Evolutionary conservation across 2,888 invertebrate species (phyloP).

Genomic region (Rhamnusium bicolor): DNA sequence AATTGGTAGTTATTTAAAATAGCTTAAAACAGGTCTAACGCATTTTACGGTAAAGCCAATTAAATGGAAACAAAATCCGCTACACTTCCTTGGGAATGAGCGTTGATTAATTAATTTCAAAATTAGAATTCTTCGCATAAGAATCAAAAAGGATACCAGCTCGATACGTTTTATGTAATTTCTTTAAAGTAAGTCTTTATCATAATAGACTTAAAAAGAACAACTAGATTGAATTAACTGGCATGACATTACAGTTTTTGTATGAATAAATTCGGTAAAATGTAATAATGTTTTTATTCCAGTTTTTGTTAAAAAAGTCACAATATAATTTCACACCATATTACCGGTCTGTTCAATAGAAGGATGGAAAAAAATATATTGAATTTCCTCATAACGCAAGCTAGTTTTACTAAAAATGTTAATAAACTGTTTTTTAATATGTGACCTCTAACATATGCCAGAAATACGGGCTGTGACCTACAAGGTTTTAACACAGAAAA

Average conservation of each 20-base stretch:
- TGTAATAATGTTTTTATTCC: conserved; percentile 31
- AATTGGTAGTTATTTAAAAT: not conserved
- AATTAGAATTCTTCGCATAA: conserved; percentile 11
- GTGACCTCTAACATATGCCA: conserved; percentile 1
- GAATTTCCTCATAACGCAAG: not conserved
- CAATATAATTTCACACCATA: conserved; percentile 21
- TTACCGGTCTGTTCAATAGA: conserved; percentile 4
- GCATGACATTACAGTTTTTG: conserved; percentile 18
- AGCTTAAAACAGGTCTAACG: conserved; percentile 15
- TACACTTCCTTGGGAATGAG: conserved; percentile 26
- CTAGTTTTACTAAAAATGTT: not conserved
- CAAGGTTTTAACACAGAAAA: not conserved
- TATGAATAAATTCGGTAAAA: conserved; percentile 25
- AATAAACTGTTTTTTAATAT: not conserved
- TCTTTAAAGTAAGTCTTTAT: not conserved
- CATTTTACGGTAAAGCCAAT: conserved; percentile 15
- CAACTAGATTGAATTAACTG: not conserved
- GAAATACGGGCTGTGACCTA: not conserved
- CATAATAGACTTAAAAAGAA: conserved; percentile 1
- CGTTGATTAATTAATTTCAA: conserved; percentile 17
- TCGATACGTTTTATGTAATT: not conserved
- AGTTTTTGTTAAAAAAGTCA: conserved; percentile 19
- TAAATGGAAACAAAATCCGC: conserved; percentile 3
- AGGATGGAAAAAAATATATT: not conserved
- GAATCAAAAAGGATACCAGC: not conserved